A percentile compares a stretch with the other conserved stretches of the same genome.
Evolutionary conservation across 1,140 invertebrate species (phyloP).

Genomic region (Mya arenaria): DNA sequence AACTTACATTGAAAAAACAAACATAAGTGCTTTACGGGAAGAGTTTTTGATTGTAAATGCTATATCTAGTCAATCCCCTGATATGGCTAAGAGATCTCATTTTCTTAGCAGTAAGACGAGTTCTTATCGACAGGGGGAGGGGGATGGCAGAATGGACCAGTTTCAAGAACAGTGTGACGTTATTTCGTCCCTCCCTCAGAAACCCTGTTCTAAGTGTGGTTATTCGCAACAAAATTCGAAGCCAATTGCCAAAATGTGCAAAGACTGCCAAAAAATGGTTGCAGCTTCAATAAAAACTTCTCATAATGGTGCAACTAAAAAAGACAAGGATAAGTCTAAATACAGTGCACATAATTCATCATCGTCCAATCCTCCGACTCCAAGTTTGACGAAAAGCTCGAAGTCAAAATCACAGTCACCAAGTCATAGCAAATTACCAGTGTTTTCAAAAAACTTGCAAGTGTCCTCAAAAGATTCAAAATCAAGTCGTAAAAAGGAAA

Average conservation of each 20-base stretch:
- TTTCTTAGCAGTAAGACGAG: neutral
- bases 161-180: slow-evolving; percentile 41
- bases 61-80: slow-evolving; percentile 63
- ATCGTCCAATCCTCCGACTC: neutral
- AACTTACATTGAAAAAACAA: slow-evolving; percentile 58
- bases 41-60: slow-evolving; percentile 64
- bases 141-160: slow-evolving; percentile 30
- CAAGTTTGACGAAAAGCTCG: slow-evolving; percentile 25
- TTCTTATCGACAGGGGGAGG: slow-evolving; percentile 25
- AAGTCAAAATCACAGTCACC: slow-evolving; percentile 61
- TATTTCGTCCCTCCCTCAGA: slow-evolving; percentile 60
- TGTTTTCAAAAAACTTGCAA: slow-evolving; percentile 66
- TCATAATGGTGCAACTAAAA: slow-evolving; percentile 46
- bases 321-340: slow-evolving; percentile 60
- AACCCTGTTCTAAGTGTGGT: slow-evolving; percentile 59
- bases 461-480: slow-evolving; percentile 62
- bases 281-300: slow-evolving; percentile 52
- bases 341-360: slow-evolving; percentile 29
- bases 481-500: slow-evolving; percentile 67
- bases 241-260: slow-evolving; percentile 59
- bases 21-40: slow-evolving; percentile 52
- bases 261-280: slow-evolving; percentile 58
- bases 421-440: slow-evolving; percentile 66
- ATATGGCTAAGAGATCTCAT: slow-evolving; percentile 35
- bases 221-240: slow-evolving; percentile 57